Conservation (phyloP, 2,888 invertebrate genomes). For the Caenorhabditis japonica region DNA sequence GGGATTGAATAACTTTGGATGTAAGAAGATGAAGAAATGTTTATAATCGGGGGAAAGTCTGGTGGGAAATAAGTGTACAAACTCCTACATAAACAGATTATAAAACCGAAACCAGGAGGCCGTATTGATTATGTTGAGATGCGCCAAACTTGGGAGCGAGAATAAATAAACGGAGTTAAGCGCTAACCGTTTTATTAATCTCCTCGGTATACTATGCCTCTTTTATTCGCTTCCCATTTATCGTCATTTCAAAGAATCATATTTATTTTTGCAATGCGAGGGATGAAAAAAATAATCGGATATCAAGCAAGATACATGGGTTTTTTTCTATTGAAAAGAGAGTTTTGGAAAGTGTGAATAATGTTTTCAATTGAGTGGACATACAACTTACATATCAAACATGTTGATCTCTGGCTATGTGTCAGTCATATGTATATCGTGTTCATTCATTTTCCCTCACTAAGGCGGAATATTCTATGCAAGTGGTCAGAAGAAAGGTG, state of each 20-base stretch:
- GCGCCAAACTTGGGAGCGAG: conserved; percentile 35
- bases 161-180: conserved; percentile 48
- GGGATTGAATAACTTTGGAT: conserved; percentile 24
- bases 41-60: conserved; percentile 41
- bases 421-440: conserved; percentile 45
- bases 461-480: conserved; percentile 17
- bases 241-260: background rate
- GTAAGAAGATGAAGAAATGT: conserved; percentile 13
- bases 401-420: conserved; percentile 48
- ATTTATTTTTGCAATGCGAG: too few species aligned
- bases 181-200: conserved; percentile 56
- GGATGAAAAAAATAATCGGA: too few species aligned
- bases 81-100: conserved; percentile 25
- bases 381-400: conserved; percentile 52
- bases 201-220: conserved; percentile 22
- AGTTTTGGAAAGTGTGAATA: too few species aligned
- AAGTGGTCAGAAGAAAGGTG: conserved; percentile 21
- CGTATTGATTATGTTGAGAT: conserved; percentile 18
- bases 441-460: conserved; percentile 12
- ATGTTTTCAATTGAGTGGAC: too few species aligned
- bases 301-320: too few species aligned
- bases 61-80: conserved; percentile 17
- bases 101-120: conserved; percentile 7
- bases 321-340: too few species aligned
- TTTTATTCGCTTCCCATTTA: conserved; percentile 1